Percentiles rank a stretch among this genome's conserved stretches.
Conservation (phyloP, 2,113 vertebrate genomes). For the Morone saxatilis region DNA sequence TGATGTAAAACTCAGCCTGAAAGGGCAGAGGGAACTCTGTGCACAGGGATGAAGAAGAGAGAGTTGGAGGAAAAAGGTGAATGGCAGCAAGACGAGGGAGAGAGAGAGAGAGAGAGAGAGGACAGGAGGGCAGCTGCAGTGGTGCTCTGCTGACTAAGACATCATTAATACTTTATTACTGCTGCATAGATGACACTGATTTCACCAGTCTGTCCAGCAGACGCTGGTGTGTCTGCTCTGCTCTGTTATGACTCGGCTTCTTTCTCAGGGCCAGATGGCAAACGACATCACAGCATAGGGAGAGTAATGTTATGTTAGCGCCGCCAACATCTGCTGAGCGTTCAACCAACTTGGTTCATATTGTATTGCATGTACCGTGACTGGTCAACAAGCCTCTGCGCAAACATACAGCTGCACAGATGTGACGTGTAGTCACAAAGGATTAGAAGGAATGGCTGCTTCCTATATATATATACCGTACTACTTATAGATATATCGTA, state of each 20-base stretch:
- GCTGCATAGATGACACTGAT: constrained; percentile 6
- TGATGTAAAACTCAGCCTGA: constrained; percentile 98
- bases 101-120: no score
- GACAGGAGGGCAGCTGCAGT: background rate
- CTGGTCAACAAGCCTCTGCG: constrained; percentile 25
- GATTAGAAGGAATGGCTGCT: background rate
- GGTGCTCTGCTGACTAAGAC: constrained; percentile 16
- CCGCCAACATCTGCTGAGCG: constrained; percentile 65
- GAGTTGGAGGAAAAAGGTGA: background rate
- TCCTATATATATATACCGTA: no score
- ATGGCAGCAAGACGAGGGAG: background rate
- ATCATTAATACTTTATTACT: constrained; percentile 20
- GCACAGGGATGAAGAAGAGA: background rate
- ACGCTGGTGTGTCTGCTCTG: constrained; percentile 8
- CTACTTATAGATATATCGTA: no score
- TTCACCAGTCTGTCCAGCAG: constrained; percentile 15
- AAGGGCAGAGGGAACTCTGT: constrained; percentile 94
- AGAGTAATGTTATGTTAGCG: constrained; percentile 63
- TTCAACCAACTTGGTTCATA: constrained; percentile 12
- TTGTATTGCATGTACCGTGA: constrained; percentile 37
- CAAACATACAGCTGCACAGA: constrained; percentile 35
- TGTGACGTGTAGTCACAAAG: constrained; percentile 1
- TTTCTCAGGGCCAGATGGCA: constrained; percentile 63
- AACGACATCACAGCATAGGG: constrained; percentile 58
- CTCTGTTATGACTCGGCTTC: constrained; percentile 28